Evolutionary conservation across 2,113 vertebrate species (phyloP).

Genomic region (Thermophis baileyi): DNA sequence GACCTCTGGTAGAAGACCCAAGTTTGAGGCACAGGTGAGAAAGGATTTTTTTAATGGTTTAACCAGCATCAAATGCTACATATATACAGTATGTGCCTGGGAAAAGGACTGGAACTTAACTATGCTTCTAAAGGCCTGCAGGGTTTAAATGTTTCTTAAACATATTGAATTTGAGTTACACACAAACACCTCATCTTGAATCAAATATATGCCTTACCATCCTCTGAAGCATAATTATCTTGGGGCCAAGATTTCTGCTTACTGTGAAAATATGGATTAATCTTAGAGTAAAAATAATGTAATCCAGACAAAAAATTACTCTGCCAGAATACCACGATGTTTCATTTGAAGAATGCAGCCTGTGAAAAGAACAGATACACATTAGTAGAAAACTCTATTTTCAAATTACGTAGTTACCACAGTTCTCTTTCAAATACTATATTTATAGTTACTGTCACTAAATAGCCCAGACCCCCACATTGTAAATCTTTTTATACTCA

Average conservation of each 20-base stretch:
- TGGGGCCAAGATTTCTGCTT: constrained; percentile 91
- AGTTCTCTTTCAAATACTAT: background rate
- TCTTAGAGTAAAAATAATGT: constrained; percentile 92
- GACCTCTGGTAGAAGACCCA: background rate
- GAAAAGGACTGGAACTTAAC: background rate
- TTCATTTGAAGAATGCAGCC: constrained; percentile 70
- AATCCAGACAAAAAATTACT: constrained; percentile 91
- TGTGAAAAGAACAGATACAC: constrained; percentile 27
- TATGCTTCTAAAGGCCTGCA: background rate
- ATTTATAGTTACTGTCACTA: background rate
- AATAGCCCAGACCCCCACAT: background rate
- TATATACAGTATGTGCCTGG: background rate
- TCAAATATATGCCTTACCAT: constrained; percentile 79
- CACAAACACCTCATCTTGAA: background rate
- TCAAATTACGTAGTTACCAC: background rate
- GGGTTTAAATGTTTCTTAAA: background rate
- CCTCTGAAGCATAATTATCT: constrained; percentile 93
- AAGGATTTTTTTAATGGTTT: background rate
- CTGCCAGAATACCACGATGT: constrained; percentile 81
- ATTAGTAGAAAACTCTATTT: background rate
- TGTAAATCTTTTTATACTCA: background rate
- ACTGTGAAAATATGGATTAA: constrained; percentile 97
- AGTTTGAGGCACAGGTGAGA: background rate
- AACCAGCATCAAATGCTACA: background rate
- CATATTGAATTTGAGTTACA: background rate